These are phyloP conservation scores for Aptenodytes forsteri DNA, from an alignment of 2,113 vertebrate species.

Conservation along the genomic window DNA sequence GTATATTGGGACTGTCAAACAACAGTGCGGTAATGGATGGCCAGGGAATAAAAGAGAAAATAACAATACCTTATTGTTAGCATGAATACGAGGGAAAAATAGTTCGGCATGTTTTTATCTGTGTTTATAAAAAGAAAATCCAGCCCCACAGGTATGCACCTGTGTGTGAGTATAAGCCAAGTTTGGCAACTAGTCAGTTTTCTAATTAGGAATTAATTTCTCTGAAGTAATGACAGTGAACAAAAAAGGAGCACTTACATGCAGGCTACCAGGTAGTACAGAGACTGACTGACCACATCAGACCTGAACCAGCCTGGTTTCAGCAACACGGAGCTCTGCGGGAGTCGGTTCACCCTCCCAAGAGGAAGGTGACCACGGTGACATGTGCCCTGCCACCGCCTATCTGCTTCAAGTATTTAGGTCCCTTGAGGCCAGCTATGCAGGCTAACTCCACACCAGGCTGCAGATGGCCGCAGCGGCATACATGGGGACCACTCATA, in stretches of 20 bases:
- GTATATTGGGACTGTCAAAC: background rate
- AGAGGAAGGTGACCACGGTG: background rate
- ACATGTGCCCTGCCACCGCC: background rate
- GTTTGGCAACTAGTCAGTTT: background rate
- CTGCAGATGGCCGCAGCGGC: rapidly evolving
- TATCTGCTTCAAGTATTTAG: background rate
- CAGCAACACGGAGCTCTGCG: background rate
- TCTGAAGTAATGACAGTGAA: background rate
- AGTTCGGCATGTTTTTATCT: background rate
- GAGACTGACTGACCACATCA: background rate
- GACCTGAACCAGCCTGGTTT: background rate
- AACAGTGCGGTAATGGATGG: background rate
- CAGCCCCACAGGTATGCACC: background rate
- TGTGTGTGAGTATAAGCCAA: background rate
- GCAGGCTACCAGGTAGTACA: background rate
- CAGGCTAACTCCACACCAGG: background rate
- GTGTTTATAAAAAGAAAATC: background rate
- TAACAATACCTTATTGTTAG: background rate
- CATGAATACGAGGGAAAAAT: background rate
- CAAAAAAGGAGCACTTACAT: background rate
- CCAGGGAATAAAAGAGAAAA: background rate
- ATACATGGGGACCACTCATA: too few relatives aligned
- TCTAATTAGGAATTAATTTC: background rate
- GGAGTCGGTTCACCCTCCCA: background rate
- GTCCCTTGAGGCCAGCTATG: background rate